These are phyloP conservation scores for Potamilus streckersoni DNA, from an alignment of 1,140 invertebrate genomes.

Conservation along the genomic window DNA sequence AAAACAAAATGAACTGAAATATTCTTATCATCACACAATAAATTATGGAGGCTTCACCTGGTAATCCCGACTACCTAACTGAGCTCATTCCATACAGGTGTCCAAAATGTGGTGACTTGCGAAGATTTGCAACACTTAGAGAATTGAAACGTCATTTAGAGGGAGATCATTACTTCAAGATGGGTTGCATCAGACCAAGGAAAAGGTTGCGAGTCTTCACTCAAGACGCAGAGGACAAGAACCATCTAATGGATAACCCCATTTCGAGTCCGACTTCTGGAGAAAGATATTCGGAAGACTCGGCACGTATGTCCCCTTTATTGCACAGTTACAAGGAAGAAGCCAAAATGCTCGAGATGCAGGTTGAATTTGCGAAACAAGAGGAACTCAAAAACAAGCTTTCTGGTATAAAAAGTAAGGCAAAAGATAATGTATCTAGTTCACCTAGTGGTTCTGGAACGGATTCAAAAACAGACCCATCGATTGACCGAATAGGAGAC, in stretches of 20 bases:
- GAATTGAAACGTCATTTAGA: conserved; percentile 52
- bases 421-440: neutral
- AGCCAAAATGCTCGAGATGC: conserved; percentile 42
- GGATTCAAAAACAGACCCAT: too few species aligned
- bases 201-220: conserved; percentile 22
- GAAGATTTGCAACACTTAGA: conserved; percentile 44
- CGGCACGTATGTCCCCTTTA: conserved; percentile 36
- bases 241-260: too few species aligned
- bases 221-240: neutral
- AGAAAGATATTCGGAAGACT: neutral
- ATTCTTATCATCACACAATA: too few species aligned
- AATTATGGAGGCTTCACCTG: too few species aligned
- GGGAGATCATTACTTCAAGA: conserved; percentile 50
- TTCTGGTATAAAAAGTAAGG: conserved; percentile 11
- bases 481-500: too few species aligned
- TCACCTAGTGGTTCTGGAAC: too few species aligned
- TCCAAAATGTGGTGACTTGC: conserved; percentile 53
- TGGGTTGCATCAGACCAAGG: conserved; percentile 36
- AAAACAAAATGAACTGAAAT: too few species aligned
- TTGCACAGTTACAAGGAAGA: conserved; percentile 46
- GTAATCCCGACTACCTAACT: conserved; percentile 25
- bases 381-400: conserved; percentile 46
- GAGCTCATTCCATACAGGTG: conserved; percentile 56
- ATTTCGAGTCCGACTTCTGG: neutral
- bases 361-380: conserved; percentile 43